Evolutionary conservation across 2,888 invertebrate species (phyloP).

Genomic region (Pocota personata): DNA sequence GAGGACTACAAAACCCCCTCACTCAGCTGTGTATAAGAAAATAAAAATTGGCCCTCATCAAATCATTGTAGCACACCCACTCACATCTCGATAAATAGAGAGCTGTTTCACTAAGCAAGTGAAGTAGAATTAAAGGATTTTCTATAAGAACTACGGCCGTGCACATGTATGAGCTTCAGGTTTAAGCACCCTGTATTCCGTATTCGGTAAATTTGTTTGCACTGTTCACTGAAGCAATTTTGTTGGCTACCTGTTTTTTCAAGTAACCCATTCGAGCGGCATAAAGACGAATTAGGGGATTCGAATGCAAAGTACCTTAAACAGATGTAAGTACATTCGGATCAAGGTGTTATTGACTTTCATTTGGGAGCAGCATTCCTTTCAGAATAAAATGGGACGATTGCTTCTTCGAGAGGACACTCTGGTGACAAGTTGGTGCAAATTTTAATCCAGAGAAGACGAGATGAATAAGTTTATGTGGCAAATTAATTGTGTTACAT

Average conservation of each 20-base stretch:
- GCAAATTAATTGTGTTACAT: slow-evolving; percentile 48
- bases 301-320: slow-evolving; percentile 25
- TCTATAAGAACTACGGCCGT: slow-evolving; percentile 25
- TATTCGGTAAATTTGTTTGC: neutral
- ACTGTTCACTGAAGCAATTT: slow-evolving; percentile 24
- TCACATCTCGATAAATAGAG: neutral
- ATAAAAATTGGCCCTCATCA: neutral
- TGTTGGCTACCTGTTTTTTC: slow-evolving; percentile 35
- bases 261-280: slow-evolving; percentile 26
- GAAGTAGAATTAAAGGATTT: slow-evolving; percentile 44
- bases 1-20: neutral
- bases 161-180: slow-evolving; percentile 23
- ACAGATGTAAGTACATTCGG: slow-evolving; percentile 47
- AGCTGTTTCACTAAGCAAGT: slow-evolving; percentile 4
- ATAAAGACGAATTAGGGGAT: slow-evolving; percentile 26
- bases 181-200: neutral
- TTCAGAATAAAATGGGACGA: slow-evolving; percentile 13
- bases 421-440: slow-evolving; percentile 16
- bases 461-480: slow-evolving; percentile 49
- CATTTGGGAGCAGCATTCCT: neutral
- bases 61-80: neutral
- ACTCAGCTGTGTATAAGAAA: neutral
- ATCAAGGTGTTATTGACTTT: slow-evolving; percentile 3
- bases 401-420: slow-evolving; percentile 12
- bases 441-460: slow-evolving; percentile 21